phyloP scores from a whole-genome alignment of 1,140 invertebrate genomes.

The Drosophila orena region DNA sequence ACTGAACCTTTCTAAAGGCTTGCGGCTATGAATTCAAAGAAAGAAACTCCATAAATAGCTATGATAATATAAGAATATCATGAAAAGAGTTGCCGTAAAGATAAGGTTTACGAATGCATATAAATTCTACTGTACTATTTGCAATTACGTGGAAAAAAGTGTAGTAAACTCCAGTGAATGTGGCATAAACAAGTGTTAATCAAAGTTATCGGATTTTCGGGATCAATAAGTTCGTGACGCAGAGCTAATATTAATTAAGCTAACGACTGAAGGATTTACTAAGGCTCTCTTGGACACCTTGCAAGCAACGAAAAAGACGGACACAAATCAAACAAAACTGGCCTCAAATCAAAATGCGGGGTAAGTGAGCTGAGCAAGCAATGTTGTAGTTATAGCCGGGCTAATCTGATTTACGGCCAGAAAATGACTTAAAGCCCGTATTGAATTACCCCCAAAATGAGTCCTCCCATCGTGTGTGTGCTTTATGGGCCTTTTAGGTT shows the following conservation, averaged over 20 bases:
- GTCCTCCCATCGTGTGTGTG: slow-evolving; percentile 14
- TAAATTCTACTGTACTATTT: neutral
- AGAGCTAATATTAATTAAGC: slow-evolving; percentile 11
- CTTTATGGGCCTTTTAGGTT: slow-evolving; percentile 76
- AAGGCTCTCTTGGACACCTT: slow-evolving; percentile 1
- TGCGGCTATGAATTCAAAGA: neutral
- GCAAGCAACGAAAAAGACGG: slow-evolving; percentile 10
- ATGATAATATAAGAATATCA: slow-evolving; percentile 1
- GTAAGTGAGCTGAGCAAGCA: slow-evolving; percentile 36
- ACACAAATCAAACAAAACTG: slow-evolving; percentile 36
- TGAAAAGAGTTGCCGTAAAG: neutral
- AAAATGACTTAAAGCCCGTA: slow-evolving; percentile 31
- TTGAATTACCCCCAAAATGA: slow-evolving; percentile 48
- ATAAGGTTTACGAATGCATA: neutral
- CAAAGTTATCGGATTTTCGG: slow-evolving; percentile 3
- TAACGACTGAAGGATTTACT: slow-evolving; percentile 1
- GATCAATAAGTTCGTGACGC: slow-evolving; percentile 7
- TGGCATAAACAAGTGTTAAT: slow-evolving; percentile 1
- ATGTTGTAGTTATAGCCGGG: slow-evolving; percentile 5
- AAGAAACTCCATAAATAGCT: slow-evolving; percentile 6
- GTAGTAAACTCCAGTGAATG: neutral
- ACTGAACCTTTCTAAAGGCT: slow-evolving; percentile 2
- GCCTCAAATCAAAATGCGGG: slow-evolving; percentile 27
- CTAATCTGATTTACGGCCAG: slow-evolving; percentile 32
- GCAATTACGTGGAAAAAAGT: neutral